phyloP scores from a whole-genome alignment of 1,140 invertebrate species.

The Pollicipes pollicipes region DNA sequence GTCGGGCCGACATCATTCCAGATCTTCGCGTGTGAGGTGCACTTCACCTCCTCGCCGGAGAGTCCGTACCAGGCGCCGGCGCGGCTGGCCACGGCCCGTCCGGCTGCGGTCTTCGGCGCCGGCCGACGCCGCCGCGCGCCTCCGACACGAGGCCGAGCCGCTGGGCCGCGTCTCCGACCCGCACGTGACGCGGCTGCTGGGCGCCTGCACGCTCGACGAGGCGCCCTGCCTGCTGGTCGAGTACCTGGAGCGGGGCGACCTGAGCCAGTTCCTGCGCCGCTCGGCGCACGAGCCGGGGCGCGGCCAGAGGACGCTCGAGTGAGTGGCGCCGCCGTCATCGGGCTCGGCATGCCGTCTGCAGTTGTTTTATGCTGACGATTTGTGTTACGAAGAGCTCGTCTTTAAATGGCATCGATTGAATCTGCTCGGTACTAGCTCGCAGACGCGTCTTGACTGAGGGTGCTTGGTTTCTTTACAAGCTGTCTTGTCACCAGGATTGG shows the following conservation, averaged over 20 bases:
- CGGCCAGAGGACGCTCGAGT: neutral
- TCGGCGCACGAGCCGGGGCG: slow-evolving; percentile 18
- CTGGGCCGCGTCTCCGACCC: slow-evolving; percentile 32
- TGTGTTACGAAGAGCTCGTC: no score
- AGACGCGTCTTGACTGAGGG: no score
- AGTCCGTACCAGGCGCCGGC: slow-evolving; percentile 1
- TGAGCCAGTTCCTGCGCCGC: slow-evolving; percentile 43
- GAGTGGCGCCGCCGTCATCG: neutral
- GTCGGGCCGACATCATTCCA: neutral
- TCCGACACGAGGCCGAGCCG: slow-evolving; percentile 8
- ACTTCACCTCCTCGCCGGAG: neutral
- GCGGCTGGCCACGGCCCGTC: slow-evolving; percentile 8
- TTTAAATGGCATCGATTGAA: no score
- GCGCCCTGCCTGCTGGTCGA: slow-evolving; percentile 45
- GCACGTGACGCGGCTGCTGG: slow-evolving; percentile 66
- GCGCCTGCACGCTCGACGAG: slow-evolving; percentile 58
- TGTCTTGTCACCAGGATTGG: no score
- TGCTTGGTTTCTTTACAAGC: no score
- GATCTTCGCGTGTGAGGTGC: neutral
- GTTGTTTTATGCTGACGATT: no score
- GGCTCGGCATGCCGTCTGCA: no score
- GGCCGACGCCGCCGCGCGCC: slow-evolving; percentile 4
- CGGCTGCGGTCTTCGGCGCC: slow-evolving; percentile 7
- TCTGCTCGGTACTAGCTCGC: no score
- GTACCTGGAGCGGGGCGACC: slow-evolving; percentile 44